These are phyloP conservation scores for Gortyna flavago DNA, from an alignment of 2,888 invertebrate species.

Conservation along the genomic window DNA sequence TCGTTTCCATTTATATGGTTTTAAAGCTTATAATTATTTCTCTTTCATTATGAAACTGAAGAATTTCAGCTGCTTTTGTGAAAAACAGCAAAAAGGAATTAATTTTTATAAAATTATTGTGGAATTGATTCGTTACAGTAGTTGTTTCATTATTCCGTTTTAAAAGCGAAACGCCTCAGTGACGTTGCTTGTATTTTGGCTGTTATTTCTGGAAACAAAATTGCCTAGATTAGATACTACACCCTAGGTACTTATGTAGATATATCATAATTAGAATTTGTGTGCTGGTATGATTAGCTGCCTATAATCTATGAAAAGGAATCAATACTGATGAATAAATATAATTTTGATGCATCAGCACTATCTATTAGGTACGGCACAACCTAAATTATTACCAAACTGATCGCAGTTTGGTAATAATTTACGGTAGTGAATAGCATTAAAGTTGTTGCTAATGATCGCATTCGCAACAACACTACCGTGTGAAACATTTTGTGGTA, in stretches of 20 bases:
- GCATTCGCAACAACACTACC: too few species aligned
- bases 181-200: background rate
- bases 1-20: background rate
- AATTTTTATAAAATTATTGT: background rate
- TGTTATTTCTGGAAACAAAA: background rate
- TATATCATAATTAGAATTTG: background rate
- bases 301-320: background rate
- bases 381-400: background rate
- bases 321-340: too few species aligned
- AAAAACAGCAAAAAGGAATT: background rate
- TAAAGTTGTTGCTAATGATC: too few species aligned
- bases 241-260: background rate
- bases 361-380: too few species aligned
- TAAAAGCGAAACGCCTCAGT: background rate
- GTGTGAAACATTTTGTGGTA: background rate
- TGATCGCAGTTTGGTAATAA: too few species aligned
- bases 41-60: background rate
- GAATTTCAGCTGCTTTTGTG: too few species aligned
- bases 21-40: background rate
- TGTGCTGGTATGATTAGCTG: background rate
- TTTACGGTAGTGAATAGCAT: too few species aligned
- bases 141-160: background rate
- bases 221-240: background rate
- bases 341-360: background rate
- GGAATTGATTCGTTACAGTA: background rate